A percentile compares a stretch with the other conserved stretches of the same genome.
Evolutionary conservation across 1,140 invertebrate species (phyloP).

Genomic region (Notospermus geniculatus): DNA sequence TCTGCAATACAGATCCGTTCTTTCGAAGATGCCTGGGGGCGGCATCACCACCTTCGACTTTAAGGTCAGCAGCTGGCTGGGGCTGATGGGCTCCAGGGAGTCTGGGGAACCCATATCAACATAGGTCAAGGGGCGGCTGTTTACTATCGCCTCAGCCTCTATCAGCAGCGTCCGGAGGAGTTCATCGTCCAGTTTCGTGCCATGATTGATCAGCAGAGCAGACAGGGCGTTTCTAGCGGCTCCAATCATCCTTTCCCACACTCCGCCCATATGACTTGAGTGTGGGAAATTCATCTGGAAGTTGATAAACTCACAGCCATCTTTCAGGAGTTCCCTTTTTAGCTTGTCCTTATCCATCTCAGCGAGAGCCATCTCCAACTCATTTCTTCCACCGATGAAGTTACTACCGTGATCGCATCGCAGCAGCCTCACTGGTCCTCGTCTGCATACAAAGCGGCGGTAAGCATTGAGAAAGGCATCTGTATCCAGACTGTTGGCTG

Average conservation of each 20-base stretch:
- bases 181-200: slow-evolving; percentile 9
- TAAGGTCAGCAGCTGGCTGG: slow-evolving; percentile 7
- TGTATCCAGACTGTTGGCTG: background rate
- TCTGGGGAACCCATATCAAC: background rate
- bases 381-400: slow-evolving; percentile 5
- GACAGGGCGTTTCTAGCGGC: slow-evolving; percentile 4
- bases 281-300: slow-evolving; percentile 10
- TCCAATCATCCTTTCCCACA: slow-evolving; percentile 13
- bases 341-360: slow-evolving; percentile 8
- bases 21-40: background rate
- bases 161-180: slow-evolving; percentile 4
- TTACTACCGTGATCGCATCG: slow-evolving; percentile 10
- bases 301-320: background rate
- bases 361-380: slow-evolving; percentile 1
- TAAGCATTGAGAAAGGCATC: slow-evolving; percentile 10
- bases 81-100: slow-evolving; percentile 3
- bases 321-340: background rate
- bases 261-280: slow-evolving; percentile 10
- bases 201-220: background rate
- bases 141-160: slow-evolving; percentile 8
- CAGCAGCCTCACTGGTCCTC: slow-evolving; percentile 10
- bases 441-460: slow-evolving; percentile 5
- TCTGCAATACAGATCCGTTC: slow-evolving; percentile 14
- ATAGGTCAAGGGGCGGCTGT: background rate
- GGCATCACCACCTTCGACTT: slow-evolving; percentile 7